Base-by-base conservation (phyloP, 2,113 vertebrate genomes). In the Corythaixoides concolor region DNA sequence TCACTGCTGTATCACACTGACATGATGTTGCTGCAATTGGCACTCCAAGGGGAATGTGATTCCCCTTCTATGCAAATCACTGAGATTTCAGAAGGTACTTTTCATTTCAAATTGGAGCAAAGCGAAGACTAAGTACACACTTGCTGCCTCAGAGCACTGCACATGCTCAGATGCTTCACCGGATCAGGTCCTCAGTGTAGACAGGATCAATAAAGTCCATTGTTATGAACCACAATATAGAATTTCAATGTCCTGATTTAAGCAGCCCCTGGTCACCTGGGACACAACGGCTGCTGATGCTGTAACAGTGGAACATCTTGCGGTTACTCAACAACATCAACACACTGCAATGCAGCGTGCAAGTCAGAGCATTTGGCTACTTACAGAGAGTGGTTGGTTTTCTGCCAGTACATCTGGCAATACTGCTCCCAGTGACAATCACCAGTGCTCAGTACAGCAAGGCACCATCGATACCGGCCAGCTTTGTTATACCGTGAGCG, bases 211-310 rank as follows among this genome's bases (percentile, higher is more conserved):
- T 92, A 79, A 64, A 87, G 53, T 56, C 87, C 92, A 45, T 41
- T 90, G 83, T 85, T 90, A 92, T 82, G 84, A 95, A 32, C 86
- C 80, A 83, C 84, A 52, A 88, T 39, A 63, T 7, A 73, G 89
- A 88, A 95, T 95, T 91, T 85, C 77, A 76, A 35, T 95, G 90
- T 7, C 49, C 15, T 56, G 77, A 70, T 89, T 92, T 60, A 63
- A 92, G 92, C 73, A 93, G 86, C 84, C 89, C 68, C 69, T n/a
- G 45, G 63, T 90, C 93, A 92, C 66, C 88, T 89, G 90, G 83
- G 95, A 88, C 56, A 30, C 1, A 5, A 53, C 1, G 18, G 50
- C n/a, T 26, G 17, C 88, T 58, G 89, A 37, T 72, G 89, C 73
- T 43, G 68, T 24, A 88, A 64, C 55, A 62, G 49, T 35, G 47